Base-by-base conservation (phyloP, 2,113 vertebrate genomes). In the Podarcis raffonei region DNA sequence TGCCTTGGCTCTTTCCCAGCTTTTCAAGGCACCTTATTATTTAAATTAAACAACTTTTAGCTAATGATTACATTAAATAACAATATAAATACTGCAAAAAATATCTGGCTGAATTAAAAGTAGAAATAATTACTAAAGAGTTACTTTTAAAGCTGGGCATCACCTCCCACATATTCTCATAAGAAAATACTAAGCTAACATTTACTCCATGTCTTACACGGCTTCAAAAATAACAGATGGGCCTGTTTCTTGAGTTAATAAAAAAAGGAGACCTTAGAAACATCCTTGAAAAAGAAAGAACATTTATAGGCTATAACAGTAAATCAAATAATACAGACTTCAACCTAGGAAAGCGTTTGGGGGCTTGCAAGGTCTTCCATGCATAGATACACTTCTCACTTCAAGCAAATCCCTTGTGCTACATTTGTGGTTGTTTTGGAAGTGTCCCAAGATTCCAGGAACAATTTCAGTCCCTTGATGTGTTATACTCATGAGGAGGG, bases 41-140 rank as follows among this genome's bases (percentile, higher is more conserved):
- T 62, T 89, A 94, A 93, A 88, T 94, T 85, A 92, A 91, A 81
- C 85, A 94, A 92, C 42, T 91, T 89, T 84, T 91, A 85, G 39
- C 62, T 65, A 93, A 92, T 85, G 90, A 71, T 93, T 93, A 71
- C 23, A 76, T 92, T 84, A 90, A 90, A 85, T 13, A 94, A 75
- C 65, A 92, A 32, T 80, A 35, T 74, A 12, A 90, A 12, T 72
- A 39, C 3, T 85, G 13, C 87, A 89, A 66, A 35, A 79, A 6
- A 32, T n/a, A 72, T 30, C 1, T 90, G 11, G 81, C 18, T 85
- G 65, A 91, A 81, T 93, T 90, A 76, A 78, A 53, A 87, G 22
- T 75, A 15, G 59, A 89, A 90, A 78, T 22, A 85, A 85, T 91
- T 92, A 8, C 13, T 5, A 74, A 8, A 18, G 57, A 27, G 35